phyloP scores from a whole-genome alignment of 1,140 invertebrate species.

The Calliphora vicina region DNA sequence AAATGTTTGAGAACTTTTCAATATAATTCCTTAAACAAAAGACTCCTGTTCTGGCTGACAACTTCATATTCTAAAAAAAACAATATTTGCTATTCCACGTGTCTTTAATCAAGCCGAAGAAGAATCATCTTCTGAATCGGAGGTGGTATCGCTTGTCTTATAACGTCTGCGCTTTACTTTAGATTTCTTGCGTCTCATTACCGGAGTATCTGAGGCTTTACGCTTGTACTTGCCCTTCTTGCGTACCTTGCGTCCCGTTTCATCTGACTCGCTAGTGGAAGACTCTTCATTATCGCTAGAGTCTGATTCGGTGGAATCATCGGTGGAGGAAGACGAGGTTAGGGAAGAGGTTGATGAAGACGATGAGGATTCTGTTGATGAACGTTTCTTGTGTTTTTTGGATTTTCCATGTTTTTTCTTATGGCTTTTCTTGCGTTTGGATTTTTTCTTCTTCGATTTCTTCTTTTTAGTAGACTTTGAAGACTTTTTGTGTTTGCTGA shows the following conservation, averaged over 20 bases:
- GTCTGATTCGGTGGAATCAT: slow-evolving; percentile 46
- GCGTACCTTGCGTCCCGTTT: slow-evolving; percentile 58
- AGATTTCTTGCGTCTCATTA: slow-evolving; percentile 54
- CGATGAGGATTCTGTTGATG: slow-evolving; percentile 35
- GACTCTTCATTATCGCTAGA: slow-evolving; percentile 60
- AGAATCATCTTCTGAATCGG: slow-evolving; percentile 35
- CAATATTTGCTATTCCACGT: neutral
- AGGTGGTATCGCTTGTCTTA: slow-evolving; percentile 42
- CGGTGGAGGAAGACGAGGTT: slow-evolving; percentile 17
- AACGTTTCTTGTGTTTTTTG: slow-evolving; percentile 43
- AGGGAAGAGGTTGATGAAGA: neutral
- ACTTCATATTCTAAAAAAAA: too few relatives aligned
- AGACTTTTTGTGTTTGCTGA: slow-evolving; percentile 41
- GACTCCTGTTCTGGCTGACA: too few relatives aligned
- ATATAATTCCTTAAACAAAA: too few relatives aligned
- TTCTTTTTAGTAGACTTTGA: slow-evolving; percentile 40
- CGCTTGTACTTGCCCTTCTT: slow-evolving; percentile 60
- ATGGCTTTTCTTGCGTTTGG: slow-evolving; percentile 39
- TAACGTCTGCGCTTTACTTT: slow-evolving; percentile 57
- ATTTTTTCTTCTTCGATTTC: slow-evolving; percentile 42
- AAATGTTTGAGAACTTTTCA: neutral
- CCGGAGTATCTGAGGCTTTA: slow-evolving; percentile 52
- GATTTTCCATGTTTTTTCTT: slow-evolving; percentile 46
- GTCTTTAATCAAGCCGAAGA: slow-evolving; percentile 29
- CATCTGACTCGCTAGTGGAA: slow-evolving; percentile 56